These are phyloP conservation scores for Lagenorhynchus albirostris DNA, from an alignment of 2,113 vertebrate genomes.

Conservation along the genomic window DNA sequence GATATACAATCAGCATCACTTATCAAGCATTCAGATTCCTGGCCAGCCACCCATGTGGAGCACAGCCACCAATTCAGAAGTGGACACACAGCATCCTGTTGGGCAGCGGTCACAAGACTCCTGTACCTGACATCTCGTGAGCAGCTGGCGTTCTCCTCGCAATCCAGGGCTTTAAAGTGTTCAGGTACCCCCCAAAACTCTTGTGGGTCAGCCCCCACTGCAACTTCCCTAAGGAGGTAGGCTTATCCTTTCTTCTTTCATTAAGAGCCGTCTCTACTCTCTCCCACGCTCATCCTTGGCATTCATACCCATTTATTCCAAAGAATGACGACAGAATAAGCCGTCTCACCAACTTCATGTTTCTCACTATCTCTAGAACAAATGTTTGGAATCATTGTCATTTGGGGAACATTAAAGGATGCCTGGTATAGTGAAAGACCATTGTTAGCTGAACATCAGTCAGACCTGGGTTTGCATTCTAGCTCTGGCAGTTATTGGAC, in stretches of 20 bases:
- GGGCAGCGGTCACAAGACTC: neutral
- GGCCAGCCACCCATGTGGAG: too few species aligned
- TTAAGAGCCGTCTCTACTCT: neutral
- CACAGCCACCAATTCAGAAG: neutral
- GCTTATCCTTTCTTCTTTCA: neutral
- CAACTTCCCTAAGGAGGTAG: neutral
- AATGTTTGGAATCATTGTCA: neutral
- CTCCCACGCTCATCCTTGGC: neutral
- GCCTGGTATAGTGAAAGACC: neutral
- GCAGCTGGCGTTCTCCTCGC: neutral
- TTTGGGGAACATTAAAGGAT: neutral
- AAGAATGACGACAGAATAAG: neutral
- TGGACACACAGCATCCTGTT: neutral
- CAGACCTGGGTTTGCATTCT: neutral
- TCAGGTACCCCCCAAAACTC: neutral
- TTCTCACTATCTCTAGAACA: neutral
- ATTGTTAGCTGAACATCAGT: neutral
- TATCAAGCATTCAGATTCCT: neutral
- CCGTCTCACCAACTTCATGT: neutral
- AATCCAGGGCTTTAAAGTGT: neutral
- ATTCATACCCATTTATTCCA: neutral
- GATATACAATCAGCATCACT: neutral
- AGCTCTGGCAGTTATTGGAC: neutral
- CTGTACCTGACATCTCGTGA: rapidly evolving
- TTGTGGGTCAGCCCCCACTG: neutral